Evolutionary conservation across 2,888 invertebrate species (phyloP), one percentile per base, ranked within the genome.

Genomic region (Caenorhabditis wallacei): DNA sequence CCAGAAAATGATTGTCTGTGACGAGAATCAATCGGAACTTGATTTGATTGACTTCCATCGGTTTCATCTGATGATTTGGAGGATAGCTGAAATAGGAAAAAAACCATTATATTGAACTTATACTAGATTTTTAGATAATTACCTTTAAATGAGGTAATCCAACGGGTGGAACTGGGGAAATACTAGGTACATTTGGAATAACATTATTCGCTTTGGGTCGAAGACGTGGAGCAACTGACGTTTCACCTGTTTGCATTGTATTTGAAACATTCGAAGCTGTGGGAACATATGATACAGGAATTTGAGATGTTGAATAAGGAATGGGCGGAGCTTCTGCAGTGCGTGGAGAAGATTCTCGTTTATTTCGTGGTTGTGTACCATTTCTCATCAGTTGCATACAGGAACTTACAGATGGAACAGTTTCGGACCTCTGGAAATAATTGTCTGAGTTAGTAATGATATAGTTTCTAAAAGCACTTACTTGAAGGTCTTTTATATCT

Each of bases 401-500:
- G 0, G 35, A 16, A 7, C 48, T 66, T 13, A 74, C 22, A 5
- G 37, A 48, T 1, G 64, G 74, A 48, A 22, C 11, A 43, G 48
- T 1, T 16, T 74, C 66, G 7, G 74, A 30, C 2, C 13, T 46
- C 74, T 74, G 64, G 22, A 74, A 74, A 26, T 3, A n/a, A 18
- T 2, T 5, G 13, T 4, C 46, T 2, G 3, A 18, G 10, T 72
- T 76, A 16, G 22, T n/a, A 56, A 30, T 40, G n/a, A 3, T 20
- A 40, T 30, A 30, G 4, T 30, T 30, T n/a, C n/a, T 1, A 20
- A 22, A n/a, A 63, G 24, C 4, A 61, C 59, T 43, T 26, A 54
- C 74, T 16, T 54, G 53, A 3, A 20, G 18, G 1, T 37, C 26
- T 86, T 93, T 91, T 89, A 94, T 93, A 76, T 92, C 92, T 26